Percentiles rank a stretch among this genome's conserved stretches.
Evolutionary conservation across 1,140 invertebrate genomes (phyloP).

Genomic region (Macrobrachium nipponense): DNA sequence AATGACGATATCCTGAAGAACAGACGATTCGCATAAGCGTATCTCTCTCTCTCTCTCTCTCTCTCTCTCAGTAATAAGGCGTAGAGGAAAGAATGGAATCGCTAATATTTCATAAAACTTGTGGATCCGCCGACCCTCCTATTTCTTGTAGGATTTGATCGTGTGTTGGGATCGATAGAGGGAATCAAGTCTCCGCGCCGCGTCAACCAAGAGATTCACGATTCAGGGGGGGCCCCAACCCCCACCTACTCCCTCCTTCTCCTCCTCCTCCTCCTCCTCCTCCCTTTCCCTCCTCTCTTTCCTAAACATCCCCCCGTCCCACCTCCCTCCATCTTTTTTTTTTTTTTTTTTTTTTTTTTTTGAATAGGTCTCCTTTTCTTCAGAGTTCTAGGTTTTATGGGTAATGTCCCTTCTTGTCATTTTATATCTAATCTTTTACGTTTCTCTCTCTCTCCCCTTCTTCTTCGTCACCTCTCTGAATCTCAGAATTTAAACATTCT

Average conservation of each 20-base stretch:
- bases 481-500: no score
- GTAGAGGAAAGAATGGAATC: neutral
- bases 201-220: slow-evolving; percentile 35
- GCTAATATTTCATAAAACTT: slow-evolving; percentile 51
- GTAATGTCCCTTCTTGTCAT: neutral
- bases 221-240: neutral
- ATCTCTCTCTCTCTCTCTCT: no score
- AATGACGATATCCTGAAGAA: neutral
- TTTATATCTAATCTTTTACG: neutral
- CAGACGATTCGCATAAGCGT: neutral
- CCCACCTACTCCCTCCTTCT: neutral
- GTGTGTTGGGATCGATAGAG: slow-evolving; percentile 39
- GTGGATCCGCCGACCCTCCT: slow-evolving; percentile 47
- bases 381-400: neutral
- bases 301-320: neutral
- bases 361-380: neutral
- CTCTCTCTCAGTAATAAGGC: no score
- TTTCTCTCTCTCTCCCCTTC: slow-evolving; percentile 28
- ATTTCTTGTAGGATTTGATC: slow-evolving; percentile 59
- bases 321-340: neutral
- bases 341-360: no score
- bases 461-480: no score
- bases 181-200: slow-evolving; percentile 35
- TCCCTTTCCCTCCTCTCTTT: slow-evolving; percentile 1
- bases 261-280: slow-evolving; percentile 6